A percentile compares a stretch with the other conserved stretches of the same genome.
These are phyloP conservation scores for Sebastes oblongus DNA, from an alignment of 2,797 vertebrate species.

Conservation along the genomic window DNA sequence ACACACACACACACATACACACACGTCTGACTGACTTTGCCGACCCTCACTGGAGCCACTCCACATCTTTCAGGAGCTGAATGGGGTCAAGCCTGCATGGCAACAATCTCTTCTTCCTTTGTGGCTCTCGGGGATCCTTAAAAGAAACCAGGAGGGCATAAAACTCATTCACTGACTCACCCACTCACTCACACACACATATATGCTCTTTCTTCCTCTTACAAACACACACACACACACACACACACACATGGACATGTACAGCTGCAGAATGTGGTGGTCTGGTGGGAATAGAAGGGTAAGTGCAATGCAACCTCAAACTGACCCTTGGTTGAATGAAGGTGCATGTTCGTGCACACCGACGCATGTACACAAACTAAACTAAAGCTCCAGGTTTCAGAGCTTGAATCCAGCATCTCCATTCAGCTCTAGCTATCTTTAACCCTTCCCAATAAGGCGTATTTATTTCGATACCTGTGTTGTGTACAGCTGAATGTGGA, in stretches of 20 bases:
- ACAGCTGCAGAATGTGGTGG: conserved; percentile 56
- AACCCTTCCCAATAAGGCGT: conserved; percentile 16
- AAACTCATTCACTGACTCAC: conserved; percentile 72
- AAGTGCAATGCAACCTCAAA: conserved; percentile 73
- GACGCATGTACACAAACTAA: conserved; percentile 6
- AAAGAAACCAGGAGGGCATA: conserved; percentile 79
- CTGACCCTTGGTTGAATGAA: conserved; percentile 61
- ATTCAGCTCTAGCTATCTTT: conserved; percentile 1
- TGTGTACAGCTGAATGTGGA: conserved; percentile 19
- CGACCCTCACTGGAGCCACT: conserved; percentile 62
- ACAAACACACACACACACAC: conserved; percentile 1
- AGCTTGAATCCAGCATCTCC: conserved; percentile 3
- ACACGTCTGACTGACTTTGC: conserved; percentile 41
- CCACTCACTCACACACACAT: conserved; percentile 37
- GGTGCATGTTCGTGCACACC: conserved; percentile 30
- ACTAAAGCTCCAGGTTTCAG: conserved; percentile 17
- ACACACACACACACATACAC: conserved; percentile 18
- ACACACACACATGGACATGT: conserved; percentile 17
- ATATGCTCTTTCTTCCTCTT: not conserved
- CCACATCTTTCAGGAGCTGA: conserved; percentile 73
- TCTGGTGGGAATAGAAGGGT: conserved; percentile 63
- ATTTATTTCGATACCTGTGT: conserved; percentile 10
- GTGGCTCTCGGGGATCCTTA: conserved; percentile 64
- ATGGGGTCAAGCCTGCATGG: conserved; percentile 81
- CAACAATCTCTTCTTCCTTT: conserved; percentile 78